phyloP scores from a whole-genome alignment of 2,113 vertebrate genomes.

The Oplegnathus fasciatus region DNA sequence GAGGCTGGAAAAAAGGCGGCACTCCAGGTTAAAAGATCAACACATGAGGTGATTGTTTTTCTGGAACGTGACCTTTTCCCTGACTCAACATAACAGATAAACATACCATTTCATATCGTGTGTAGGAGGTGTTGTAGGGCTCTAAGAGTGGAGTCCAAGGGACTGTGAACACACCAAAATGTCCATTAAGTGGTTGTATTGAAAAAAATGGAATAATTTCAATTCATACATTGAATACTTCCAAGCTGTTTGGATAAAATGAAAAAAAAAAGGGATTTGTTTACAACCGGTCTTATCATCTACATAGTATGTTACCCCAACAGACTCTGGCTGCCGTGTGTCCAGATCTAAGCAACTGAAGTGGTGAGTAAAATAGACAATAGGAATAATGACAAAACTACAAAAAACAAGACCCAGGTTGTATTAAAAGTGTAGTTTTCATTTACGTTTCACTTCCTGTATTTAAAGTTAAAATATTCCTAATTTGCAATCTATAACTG shows the following conservation, averaged over 20 bases:
- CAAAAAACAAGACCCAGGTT: neutral
- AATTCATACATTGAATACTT: neutral
- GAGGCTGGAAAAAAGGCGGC: neutral
- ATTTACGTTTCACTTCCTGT: neutral
- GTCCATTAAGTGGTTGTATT: neutral
- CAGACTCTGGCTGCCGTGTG: neutral
- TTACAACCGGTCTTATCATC: neutral
- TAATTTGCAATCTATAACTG: constrained; percentile 49
- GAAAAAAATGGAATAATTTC: neutral
- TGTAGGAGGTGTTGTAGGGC: neutral
- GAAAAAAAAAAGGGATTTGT: neutral
- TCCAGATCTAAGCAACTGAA: neutral
- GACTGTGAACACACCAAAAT: neutral
- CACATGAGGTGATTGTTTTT: neutral
- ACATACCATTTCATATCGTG: neutral
- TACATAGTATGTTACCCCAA: neutral
- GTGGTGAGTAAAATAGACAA: neutral
- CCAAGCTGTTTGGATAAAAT: neutral
- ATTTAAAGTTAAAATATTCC: constrained; percentile 26
- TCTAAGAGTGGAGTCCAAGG: neutral
- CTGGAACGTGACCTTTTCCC: neutral
- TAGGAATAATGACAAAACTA: neutral
- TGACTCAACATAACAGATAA: neutral
- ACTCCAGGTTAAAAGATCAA: neutral
- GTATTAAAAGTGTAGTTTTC: neutral